Conservation (phyloP, 1,140 invertebrate species). For the Lepidurus apus region DNA sequence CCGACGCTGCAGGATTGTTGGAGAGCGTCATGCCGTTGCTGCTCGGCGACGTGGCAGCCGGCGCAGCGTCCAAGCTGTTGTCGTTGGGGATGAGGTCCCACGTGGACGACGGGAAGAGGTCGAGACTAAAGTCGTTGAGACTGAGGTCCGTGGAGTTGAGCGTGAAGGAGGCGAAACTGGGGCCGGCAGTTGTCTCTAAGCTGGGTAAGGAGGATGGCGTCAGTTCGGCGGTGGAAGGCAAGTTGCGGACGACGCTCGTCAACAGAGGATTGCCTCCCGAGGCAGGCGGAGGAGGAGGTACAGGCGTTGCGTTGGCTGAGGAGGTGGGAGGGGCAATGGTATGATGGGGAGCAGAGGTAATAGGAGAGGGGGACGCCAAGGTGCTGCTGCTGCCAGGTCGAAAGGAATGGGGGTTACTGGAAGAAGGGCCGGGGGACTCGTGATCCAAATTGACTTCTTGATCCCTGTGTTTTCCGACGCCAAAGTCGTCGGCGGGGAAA, state of each 20-base stretch:
- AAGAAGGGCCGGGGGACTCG: conserved; percentile 8
- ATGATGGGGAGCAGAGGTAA: background rate
- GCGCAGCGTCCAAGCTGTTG: conserved; percentile 24
- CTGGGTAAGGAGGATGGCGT: conserved; percentile 26
- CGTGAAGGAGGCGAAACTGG: conserved; percentile 43
- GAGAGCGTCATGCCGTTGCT: conserved; percentile 28
- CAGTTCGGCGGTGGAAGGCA: conserved; percentile 30
- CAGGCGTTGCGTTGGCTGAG: background rate
- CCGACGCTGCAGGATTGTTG: background rate
- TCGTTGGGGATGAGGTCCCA: conserved; percentile 48
- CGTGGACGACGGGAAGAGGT: conserved; percentile 52
- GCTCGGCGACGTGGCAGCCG: conserved; percentile 23
- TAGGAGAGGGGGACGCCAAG: conserved; percentile 7
- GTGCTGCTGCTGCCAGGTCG: conserved; percentile 13
- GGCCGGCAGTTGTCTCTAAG: conserved; percentile 28
- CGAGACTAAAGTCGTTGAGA: conserved; percentile 51
- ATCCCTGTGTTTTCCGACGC: background rate
- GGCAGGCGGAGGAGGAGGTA: background rate
- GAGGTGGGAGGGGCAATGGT: background rate
- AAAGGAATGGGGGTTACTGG: conserved; percentile 2
- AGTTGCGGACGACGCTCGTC: conserved; percentile 34
- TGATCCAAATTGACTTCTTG: conserved; percentile 18
- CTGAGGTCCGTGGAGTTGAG: conserved; percentile 44
- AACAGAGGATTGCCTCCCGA: conserved; percentile 32
- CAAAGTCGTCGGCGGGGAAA: too few species aligned